Conservation (phyloP, 2,888 invertebrate species). For the Napeogenes inachia region DNA sequence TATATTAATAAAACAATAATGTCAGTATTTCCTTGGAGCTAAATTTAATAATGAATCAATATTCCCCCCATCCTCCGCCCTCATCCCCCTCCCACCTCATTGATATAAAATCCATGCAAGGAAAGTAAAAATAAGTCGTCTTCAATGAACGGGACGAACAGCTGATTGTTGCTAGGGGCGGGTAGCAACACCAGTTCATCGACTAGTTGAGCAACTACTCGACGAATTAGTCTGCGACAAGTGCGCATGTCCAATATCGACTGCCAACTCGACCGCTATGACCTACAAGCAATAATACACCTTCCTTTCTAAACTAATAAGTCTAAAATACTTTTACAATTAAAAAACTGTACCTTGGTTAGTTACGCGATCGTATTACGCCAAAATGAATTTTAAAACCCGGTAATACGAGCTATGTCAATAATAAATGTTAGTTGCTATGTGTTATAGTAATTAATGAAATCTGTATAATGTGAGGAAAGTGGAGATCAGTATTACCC, state of each 20-base stretch:
- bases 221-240: constrained; percentile 23
- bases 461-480: constrained; percentile 34
- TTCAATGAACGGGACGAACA: constrained; percentile 35
- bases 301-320: neutral
- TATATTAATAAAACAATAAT: no score
- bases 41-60: no score
- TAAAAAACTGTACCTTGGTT: constrained; percentile 16
- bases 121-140: constrained; percentile 35
- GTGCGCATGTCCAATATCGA: constrained; percentile 44
- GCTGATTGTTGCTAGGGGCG: constrained; percentile 38
- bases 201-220: constrained; percentile 23
- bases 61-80: constrained; percentile 1
- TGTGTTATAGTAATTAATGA: constrained; percentile 33
- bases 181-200: constrained; percentile 10
- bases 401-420: neutral
- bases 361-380: neutral
- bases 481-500: constrained; percentile 33
- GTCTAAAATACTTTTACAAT: constrained; percentile 9
- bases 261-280: constrained; percentile 24
- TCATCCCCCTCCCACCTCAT: constrained; percentile 10
- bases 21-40: no score
- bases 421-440: constrained; percentile 19
- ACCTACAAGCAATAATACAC: constrained; percentile 17
- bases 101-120: constrained; percentile 30
- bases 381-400: constrained; percentile 18